phyloP scores from a whole-genome alignment of 2,888 invertebrate species.

The Hirtodrosophila duncani region DNA sequence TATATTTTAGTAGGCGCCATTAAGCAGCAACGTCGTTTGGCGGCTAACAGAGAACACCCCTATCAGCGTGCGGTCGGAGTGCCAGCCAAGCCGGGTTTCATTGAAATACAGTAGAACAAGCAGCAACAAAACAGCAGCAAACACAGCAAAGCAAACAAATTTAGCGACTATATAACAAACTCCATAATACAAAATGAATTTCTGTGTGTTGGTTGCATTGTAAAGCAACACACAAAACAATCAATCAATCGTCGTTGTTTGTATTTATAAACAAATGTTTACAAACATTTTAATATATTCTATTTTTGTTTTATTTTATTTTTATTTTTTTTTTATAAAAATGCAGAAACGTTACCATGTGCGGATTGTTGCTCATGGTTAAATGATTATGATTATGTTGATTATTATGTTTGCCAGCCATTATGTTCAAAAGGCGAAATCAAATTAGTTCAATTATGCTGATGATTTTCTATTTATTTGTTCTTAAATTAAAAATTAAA shows the following conservation, averaged over 20 bases:
- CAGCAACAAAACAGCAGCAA: constrained; percentile 22
- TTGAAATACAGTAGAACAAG: constrained; percentile 69
- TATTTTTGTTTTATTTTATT: no score
- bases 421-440: constrained; percentile 24
- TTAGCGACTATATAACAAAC: background rate
- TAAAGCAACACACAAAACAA: no score
- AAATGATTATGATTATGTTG: constrained; percentile 1
- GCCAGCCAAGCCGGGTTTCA: constrained; percentile 81
- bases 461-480: constrained; percentile 17
- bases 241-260: no score
- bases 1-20: constrained; percentile 79
- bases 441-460: constrained; percentile 55
- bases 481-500: constrained; percentile 12
- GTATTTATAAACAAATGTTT: constrained; percentile 21
- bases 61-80: constrained; percentile 95
- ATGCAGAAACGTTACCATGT: constrained; percentile 1
- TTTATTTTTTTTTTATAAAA: constrained; percentile 11
- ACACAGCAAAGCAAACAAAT: constrained; percentile 12
- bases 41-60: constrained; percentile 93
- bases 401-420: constrained; percentile 28
- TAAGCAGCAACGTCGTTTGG: constrained; percentile 89
- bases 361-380: constrained; percentile 5
- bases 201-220: constrained; percentile 36
- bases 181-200: constrained; percentile 21
- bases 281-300: no score